phyloP scores from a whole-genome alignment of 2,888 invertebrate genomes.

The Lymantria monacha region DNA sequence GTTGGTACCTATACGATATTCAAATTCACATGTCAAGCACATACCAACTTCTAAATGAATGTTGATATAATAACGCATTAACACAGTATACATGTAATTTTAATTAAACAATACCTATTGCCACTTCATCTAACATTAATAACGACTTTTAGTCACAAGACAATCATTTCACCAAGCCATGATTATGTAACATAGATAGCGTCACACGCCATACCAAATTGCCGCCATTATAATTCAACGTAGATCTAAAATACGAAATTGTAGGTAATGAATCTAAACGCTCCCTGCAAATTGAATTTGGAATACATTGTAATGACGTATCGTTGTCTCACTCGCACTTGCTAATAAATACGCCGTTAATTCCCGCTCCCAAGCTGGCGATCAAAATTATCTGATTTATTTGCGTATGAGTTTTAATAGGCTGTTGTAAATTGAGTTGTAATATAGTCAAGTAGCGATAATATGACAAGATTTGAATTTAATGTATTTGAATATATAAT shows the following conservation, averaged over 20 bases:
- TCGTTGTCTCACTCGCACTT: conserved; percentile 28
- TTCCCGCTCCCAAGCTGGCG: conserved; percentile 11
- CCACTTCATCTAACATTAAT: conserved; percentile 34
- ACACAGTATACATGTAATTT: too few species aligned
- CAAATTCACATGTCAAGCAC: too few species aligned
- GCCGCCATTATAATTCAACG: conserved; percentile 60
- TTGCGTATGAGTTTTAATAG: conserved; percentile 12
- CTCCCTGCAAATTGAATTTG: conserved; percentile 44
- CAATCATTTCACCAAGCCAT: conserved; percentile 33
- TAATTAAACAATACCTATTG: conserved; percentile 4
- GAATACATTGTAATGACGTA: conserved; percentile 39
- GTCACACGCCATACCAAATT: conserved; percentile 57
- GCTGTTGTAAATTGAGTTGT: conserved; percentile 1
- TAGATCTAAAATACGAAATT: conserved; percentile 56
- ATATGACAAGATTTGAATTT: neutral
- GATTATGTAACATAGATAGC: conserved; percentile 49
- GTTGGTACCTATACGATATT: too few species aligned
- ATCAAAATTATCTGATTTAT: conserved; percentile 23
- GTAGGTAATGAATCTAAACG: conserved; percentile 48
- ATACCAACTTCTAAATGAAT: too few species aligned
- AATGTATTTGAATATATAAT: neutral
- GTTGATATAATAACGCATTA: too few species aligned
- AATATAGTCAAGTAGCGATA: conserved; percentile 1
- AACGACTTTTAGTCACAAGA: conserved; percentile 22
- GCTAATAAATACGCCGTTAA: conserved; percentile 32